Evolutionary conservation across 2,113 vertebrate genomes (phyloP), one percentile per base, ranked within the genome.

Genomic region (Murina feae): DNA sequence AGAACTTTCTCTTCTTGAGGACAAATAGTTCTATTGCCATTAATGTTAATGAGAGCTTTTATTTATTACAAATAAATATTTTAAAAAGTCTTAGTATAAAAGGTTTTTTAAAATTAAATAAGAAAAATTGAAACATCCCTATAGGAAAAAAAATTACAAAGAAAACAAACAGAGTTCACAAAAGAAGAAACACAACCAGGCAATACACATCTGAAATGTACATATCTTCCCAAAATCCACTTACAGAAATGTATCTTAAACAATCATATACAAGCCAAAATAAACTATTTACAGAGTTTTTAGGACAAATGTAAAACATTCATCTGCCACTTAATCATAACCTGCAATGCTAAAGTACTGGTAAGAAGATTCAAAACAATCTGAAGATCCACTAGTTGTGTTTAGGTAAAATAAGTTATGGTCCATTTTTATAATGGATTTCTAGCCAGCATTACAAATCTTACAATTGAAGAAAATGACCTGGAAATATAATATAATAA

Each of bases 391-490:
- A 86, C 44, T 75, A 66, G 25, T 42, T 66, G 28, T 85, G 18
- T 51, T 85, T 51, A 51, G 28, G 23, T 69, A 69, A 89, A 92
- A 92, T 83, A 39, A 95, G 89, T 44, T 37, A 91, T 30, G 21
- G 51, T 49, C 25, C 21, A 51, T 60, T 89, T 91, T 96, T 74
- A 85, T 25, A 51, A 89, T 66, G 30, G 44, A 84, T 60, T 89
- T 91, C 25, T 91, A 96, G 55, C 25, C 39, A 91, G 65, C 86
- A 90, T 86, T 92, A 86, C 23, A 90, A 69, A 82, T 71, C 53
- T 76, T 60, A 49, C 37, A 86, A 86, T 4, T 76, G 7, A 86
- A 53, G 16, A 72, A 81, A 94, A 81, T 55, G n/a, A 85, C 74
- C n/a, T 78, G n/a, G 55, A 68, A 90, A 94, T n/a, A n/a, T n/a